Base-by-base conservation (phyloP, 2,797 vertebrate genomes). In the Perodicticus potto region DNA sequence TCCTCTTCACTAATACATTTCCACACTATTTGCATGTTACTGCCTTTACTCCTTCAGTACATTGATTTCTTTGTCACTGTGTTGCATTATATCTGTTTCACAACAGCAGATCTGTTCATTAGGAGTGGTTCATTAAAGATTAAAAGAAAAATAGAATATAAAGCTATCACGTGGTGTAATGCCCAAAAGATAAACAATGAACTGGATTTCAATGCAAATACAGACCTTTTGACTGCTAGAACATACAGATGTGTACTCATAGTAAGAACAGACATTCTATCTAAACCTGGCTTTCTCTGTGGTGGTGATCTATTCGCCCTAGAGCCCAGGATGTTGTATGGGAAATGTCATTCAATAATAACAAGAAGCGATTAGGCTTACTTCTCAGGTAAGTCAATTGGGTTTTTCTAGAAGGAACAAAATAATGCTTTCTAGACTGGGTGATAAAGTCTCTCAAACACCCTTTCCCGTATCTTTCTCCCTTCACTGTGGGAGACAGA, bases 181-280 rank as follows among this genome's bases (percentile, higher is more conserved):
- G n/a, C 49, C n/a, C 49, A 32, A 55, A 86, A 34, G n/a, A 34
- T 53, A 85, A 85, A 34, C 0, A 1, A n/a, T 37, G 67, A 86
- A 37, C 25, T 86, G 67, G 6, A 72, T 86, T 86, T 27, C 67
- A 77, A 83, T 83, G 32, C 43, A 83, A 96, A 84, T 77, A 45
- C 61, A n/a, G 32, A 88, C 76, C 9, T 70, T 61, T 45, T 83
- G 17, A 29, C 22, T 73, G 37, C 32, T 83, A 49, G 57, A 67
- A 57, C 49, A 59, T n/a, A 27, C 32, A 92, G 22, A 73, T 88
- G 10, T 65, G 9, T 74, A 53, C n/a, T 74, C 59, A 85, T 0
- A 80, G n/a, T 34, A 74, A 73, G 49, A 81, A 53, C 14, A 61
- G 72, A 67, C 49, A 37, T 80, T 13, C 37, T 85, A 43, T 59